These are phyloP conservation scores for Caenorhabditis sinica DNA, from an alignment of 2,888 invertebrate species.

Conservation along the genomic window DNA sequence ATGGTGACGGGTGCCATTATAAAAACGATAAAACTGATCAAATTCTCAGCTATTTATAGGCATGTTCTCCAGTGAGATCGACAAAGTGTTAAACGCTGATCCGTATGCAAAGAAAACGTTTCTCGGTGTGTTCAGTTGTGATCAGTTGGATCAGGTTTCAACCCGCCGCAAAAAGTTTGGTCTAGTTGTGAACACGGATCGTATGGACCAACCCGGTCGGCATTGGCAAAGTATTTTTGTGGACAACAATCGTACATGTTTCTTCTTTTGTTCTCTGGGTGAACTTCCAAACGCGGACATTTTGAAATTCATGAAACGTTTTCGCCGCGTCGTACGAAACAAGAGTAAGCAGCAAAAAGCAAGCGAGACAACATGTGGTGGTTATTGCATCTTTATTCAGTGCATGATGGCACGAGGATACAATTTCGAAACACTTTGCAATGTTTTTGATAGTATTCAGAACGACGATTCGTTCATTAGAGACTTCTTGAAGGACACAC, in stretches of 20 bases:
- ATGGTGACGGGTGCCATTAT: constrained; percentile 28
- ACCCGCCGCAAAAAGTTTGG: background rate
- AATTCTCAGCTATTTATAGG: background rate
- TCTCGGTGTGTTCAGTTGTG: constrained; percentile 5
- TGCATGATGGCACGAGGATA: constrained; percentile 11
- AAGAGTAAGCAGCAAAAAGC: background rate
- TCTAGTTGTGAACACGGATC: background rate
- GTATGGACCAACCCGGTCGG: background rate
- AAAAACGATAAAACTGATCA: background rate
- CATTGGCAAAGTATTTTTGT: constrained; percentile 24
- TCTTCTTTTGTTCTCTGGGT: constrained; percentile 5
- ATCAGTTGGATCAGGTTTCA: background rate
- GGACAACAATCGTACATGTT: background rate
- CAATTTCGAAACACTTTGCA: background rate
- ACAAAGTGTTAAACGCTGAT: background rate
- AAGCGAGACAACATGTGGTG: background rate
- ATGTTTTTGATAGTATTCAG: background rate
- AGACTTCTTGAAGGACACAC: constrained; percentile 5
- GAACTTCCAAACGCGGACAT: background rate
- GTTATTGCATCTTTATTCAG: constrained; percentile 18
- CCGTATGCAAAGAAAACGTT: background rate
- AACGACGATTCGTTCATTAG: constrained; percentile 5
- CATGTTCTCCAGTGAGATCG: constrained; percentile 16
- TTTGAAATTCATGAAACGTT: background rate
- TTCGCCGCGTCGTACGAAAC: background rate